Percentiles rank a stretch among this genome's conserved stretches.
phyloP scores from a whole-genome alignment of 2,888 invertebrate species.

The Acrobasis suavella region DNA sequence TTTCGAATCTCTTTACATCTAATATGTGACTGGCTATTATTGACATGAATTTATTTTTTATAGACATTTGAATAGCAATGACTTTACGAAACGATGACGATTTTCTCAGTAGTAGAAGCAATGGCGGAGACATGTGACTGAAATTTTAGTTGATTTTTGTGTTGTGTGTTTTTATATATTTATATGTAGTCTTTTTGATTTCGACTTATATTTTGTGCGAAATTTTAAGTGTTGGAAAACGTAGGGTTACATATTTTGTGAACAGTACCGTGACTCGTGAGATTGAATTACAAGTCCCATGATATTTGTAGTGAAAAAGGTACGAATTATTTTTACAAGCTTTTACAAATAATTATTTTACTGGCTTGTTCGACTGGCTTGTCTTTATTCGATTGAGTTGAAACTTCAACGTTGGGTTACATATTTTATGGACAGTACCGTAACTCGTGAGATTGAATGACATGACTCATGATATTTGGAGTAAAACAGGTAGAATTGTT shows the following conservation, averaged over 20 bases:
- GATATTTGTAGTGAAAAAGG: slow-evolving; percentile 41
- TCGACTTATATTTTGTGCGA: slow-evolving; percentile 64
- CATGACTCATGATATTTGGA: slow-evolving; percentile 32
- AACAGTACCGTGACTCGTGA: slow-evolving; percentile 53
- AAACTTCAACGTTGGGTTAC: slow-evolving; percentile 36
- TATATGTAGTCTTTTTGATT: slow-evolving; percentile 74
- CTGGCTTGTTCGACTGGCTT: too few species aligned
- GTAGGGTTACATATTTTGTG: slow-evolving; percentile 32
- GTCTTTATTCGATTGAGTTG: too few species aligned
- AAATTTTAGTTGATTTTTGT: slow-evolving; percentile 78
- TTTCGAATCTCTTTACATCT: too few species aligned
- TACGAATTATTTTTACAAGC: slow-evolving; percentile 31
- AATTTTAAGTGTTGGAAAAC: slow-evolving; percentile 67
- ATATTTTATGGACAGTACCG: slow-evolving; percentile 44
- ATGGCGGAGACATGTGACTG: slow-evolving; percentile 77
- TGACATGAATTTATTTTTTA: slow-evolving; percentile 22
- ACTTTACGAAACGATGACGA: slow-evolving; percentile 27
- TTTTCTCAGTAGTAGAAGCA: slow-evolving; percentile 57
- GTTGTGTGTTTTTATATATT: slow-evolving; percentile 78
- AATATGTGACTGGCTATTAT: slow-evolving; percentile 28
- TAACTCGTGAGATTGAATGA: slow-evolving; percentile 42
- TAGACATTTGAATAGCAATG: slow-evolving; percentile 32
- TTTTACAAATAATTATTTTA: too few species aligned
- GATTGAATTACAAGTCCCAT: slow-evolving; percentile 25
- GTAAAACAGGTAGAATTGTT: slow-evolving; percentile 39